Conservation (phyloP, 2,113 vertebrate genomes). For the Columba janthina region DNA sequence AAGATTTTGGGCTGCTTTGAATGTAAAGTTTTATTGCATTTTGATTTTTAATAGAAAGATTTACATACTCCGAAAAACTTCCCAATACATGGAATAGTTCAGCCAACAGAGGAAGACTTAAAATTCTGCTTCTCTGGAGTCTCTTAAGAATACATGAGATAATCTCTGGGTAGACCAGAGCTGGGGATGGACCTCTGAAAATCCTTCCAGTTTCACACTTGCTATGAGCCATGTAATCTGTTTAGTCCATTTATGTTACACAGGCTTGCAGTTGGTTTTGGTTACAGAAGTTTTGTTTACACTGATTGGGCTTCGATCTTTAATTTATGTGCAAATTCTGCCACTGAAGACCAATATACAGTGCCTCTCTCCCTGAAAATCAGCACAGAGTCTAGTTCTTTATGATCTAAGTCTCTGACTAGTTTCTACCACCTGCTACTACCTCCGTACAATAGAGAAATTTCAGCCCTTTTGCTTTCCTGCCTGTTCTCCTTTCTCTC, state of each 20-base stretch:
- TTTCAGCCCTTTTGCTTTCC: not conserved
- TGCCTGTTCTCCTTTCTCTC: not conserved
- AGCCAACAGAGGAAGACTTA: not conserved
- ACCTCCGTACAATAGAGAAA: not conserved
- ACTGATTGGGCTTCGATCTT: not conserved
- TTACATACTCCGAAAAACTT: not conserved
- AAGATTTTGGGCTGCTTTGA: not conserved
- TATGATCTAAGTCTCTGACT: not conserved
- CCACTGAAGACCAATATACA: not conserved
- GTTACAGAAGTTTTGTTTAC: not conserved
- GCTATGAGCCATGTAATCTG: not conserved
- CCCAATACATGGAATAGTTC: not conserved
- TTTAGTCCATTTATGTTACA: not conserved
- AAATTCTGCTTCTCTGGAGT: not conserved
- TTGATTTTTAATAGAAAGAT: not conserved
- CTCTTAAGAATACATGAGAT: not conserved
- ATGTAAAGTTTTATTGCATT: not conserved
- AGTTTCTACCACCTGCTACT: slow-evolving; percentile 50
- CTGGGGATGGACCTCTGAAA: not conserved
- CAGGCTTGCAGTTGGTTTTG: not conserved
- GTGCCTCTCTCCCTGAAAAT: not conserved
- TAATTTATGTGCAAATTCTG: not conserved
- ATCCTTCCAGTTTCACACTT: not conserved
- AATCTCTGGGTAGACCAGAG: not conserved
- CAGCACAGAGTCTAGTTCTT: not conserved